phyloP scores from a whole-genome alignment of 2,888 invertebrate species.

The Quadroppia sp. region DNA sequence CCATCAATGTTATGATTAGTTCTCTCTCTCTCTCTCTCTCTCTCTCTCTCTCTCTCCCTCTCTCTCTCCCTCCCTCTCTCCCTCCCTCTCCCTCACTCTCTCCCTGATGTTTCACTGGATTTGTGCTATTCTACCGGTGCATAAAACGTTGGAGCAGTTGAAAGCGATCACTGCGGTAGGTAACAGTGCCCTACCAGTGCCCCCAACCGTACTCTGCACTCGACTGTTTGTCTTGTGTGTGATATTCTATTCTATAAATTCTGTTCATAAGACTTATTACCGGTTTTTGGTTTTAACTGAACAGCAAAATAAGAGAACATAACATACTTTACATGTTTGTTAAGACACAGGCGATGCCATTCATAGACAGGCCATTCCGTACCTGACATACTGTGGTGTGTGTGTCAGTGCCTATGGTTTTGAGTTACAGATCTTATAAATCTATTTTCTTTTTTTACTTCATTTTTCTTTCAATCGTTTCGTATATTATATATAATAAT shows the following conservation, averaged over 20 bases:
- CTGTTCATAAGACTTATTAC: constrained; percentile 28
- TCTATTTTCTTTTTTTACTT: neutral
- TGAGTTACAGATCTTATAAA: neutral
- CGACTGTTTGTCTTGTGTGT: constrained; percentile 6
- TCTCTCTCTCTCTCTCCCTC: neutral
- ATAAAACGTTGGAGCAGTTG: neutral
- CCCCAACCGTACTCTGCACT: constrained; percentile 12
- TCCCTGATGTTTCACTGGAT: neutral
- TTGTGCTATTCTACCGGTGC: neutral
- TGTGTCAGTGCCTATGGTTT: neutral
- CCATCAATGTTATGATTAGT: constrained; percentile 37
- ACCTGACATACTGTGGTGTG: neutral
- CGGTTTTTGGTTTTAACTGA: constrained; percentile 12
- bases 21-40: neutral
- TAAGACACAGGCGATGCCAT: constrained; percentile 1
- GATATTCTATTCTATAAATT: constrained; percentile 27
- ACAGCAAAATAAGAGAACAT: constrained; percentile 7
- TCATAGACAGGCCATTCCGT: constrained; percentile 1
- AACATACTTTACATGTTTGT: constrained; percentile 23
- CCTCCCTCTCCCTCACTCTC: no score
- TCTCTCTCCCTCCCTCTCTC: neutral
- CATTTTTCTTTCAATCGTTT: neutral
- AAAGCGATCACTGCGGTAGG: constrained; percentile 27
- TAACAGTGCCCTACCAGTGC: constrained; percentile 23
- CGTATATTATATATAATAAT: neutral